A percentile compares a stretch with the other conserved stretches of the same genome.
Conservation (phyloP, 2,113 vertebrate genomes). For the Mormyrus iriodes region DNA sequence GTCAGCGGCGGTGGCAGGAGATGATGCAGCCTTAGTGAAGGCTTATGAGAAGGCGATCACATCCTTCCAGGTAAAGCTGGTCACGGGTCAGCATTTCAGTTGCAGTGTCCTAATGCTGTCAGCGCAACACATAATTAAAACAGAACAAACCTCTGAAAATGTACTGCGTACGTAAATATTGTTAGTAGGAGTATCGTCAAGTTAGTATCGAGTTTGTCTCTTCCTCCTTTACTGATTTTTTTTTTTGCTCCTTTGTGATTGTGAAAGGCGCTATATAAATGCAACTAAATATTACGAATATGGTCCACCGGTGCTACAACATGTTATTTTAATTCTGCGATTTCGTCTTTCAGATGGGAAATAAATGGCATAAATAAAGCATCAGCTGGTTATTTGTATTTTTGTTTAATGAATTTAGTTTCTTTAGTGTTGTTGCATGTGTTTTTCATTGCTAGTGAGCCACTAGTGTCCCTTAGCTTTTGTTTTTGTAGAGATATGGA, state of each 20-base stretch:
- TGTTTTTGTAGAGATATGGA: background rate
- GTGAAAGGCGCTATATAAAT: too few relatives aligned
- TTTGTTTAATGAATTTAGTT: background rate
- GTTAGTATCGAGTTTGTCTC: background rate
- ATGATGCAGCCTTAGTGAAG: slow-evolving; percentile 37
- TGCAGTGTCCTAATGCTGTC: background rate
- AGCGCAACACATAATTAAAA: background rate
- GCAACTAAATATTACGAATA: background rate
- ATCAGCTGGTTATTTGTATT: background rate
- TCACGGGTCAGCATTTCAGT: background rate
- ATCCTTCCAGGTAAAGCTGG: slow-evolving; percentile 32
- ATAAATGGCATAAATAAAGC: background rate
- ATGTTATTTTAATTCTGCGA: background rate
- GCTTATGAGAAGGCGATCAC: slow-evolving; percentile 39
- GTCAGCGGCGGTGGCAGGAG: slow-evolving; percentile 25
- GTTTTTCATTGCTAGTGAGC: background rate
- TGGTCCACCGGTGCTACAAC: background rate
- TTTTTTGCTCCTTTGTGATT: too few relatives aligned
- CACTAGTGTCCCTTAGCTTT: background rate
- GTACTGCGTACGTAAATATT: background rate
- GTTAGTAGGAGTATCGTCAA: background rate
- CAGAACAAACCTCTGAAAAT: background rate
- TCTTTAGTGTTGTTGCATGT: background rate
- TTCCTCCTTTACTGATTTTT: too few relatives aligned
- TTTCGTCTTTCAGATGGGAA: background rate